Base-by-base conservation (phyloP, 2,888 invertebrate species). In the Brachypalpus laphriformis region DNA sequence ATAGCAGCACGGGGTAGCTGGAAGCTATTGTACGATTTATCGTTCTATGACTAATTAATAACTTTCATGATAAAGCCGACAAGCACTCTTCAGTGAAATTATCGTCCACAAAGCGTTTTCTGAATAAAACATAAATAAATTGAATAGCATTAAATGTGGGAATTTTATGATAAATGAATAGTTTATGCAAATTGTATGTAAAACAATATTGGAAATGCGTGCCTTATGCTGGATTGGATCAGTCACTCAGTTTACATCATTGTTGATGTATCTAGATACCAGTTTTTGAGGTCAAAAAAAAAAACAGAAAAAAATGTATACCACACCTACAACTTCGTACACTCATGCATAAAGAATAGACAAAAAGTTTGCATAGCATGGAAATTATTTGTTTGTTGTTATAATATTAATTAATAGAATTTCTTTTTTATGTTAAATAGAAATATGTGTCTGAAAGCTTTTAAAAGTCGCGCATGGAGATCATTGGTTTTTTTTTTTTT, bases 91-190 rank as follows among this genome's bases (percentile, higher is more conserved):
- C 3, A 4, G 16, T 18, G 2, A 9, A 34, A 20, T 14, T 6
- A 22, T 22, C n/a, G n/a, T n/a, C 37, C 22, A 25, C n/a, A n/a
- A 22, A 49, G 4, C 49, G 11, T 22, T 47, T 18, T 16, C 14
- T 18, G 45, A 45, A 47, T 47, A n/a, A 49, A 22, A 20, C 20
- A 1, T n/a, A 25, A 56, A 56, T 11, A 6, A n/a, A 18, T 37
- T 57, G 20, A 20, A 37, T 57, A 22, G 22, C 11, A 34, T 20
- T 11, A 57, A 20, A 20, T 37, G 57, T 57, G 57, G 22, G n/a
- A 18, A 57, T 57, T 57, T 57, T 57, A 37, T 37, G 57, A 57
- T 40, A 57, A 37, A 57, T 57, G 57, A 57, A 22, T 34, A 40
- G 8, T 7, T 22, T 57, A 57, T 57, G 34, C 40, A 5, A 57